Percentiles rank a stretch among this genome's conserved stretches.
These are phyloP conservation scores for Heptranchias perlo DNA, from an alignment of 2,113 vertebrate species.

Conservation along the genomic window DNA sequence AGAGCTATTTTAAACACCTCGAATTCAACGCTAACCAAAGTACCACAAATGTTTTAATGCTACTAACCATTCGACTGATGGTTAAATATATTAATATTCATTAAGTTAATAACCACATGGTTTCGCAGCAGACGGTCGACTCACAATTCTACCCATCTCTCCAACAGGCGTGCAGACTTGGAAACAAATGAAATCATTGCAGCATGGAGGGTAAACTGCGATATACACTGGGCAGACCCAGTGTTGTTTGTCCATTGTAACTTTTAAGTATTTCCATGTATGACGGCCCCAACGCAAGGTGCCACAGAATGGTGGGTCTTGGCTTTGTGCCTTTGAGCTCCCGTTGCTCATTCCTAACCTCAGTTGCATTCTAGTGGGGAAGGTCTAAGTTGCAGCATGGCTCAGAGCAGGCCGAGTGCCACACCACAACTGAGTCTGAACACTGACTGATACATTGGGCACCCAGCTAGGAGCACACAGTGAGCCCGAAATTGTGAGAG, in stretches of 20 bases:
- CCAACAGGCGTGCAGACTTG: neutral
- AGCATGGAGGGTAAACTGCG: neutral
- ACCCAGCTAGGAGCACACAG: neutral
- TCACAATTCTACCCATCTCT: neutral
- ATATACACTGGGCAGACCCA: neutral
- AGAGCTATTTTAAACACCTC: neutral
- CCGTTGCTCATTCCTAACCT: neutral
- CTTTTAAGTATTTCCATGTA: neutral
- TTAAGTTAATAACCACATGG: neutral
- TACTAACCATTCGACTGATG: too few relatives aligned
- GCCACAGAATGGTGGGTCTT: neutral
- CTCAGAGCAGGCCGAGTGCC: neutral
- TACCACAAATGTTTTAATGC: too few relatives aligned
- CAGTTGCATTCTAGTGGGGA: neutral
- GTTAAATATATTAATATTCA: too few relatives aligned
- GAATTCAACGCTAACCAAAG: neutral
- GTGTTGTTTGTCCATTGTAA: neutral
- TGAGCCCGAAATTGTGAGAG: neutral
- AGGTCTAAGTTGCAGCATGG: neutral
- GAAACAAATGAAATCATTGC: neutral
- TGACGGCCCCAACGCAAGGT: neutral
- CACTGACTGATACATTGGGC: too few relatives aligned
- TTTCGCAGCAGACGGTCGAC: neutral
- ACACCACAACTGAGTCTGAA: neutral
- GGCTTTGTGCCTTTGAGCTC: neutral